A percentile compares a stretch with the other conserved stretches of the same genome.
phyloP scores from a whole-genome alignment of 2,113 vertebrate species.

The Aleadryas rufinucha region DNA sequence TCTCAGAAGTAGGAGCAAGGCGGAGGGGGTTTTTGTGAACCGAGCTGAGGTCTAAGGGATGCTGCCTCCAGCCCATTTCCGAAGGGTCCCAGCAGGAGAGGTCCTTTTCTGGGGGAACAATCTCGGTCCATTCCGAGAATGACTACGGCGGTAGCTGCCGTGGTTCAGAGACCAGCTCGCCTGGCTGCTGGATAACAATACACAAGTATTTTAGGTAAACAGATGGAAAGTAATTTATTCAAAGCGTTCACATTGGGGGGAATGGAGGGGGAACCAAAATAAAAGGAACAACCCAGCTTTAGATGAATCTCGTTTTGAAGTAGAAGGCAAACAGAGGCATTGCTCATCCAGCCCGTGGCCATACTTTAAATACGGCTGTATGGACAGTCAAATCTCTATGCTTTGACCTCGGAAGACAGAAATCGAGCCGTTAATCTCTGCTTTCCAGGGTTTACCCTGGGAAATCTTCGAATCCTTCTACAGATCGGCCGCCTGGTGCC shows the following conservation, averaged over 20 bases:
- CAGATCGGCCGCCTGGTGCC: neutral
- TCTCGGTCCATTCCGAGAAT: neutral
- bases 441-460: neutral
- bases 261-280: neutral
- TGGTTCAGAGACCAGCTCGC: neutral
- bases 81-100: neutral
- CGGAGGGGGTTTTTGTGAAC: rapidly evolving
- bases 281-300: neutral
- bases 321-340: neutral
- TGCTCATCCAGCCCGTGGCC: neutral
- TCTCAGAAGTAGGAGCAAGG: neutral
- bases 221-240: neutral
- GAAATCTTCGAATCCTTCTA: neutral
- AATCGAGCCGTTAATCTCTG: neutral
- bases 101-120: neutral
- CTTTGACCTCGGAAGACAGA: neutral
- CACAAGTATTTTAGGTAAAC: neutral
- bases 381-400: neutral
- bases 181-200: no score
- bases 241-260: neutral
- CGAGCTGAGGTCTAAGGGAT: neutral
- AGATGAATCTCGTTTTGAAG: neutral
- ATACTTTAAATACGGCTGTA: neutral
- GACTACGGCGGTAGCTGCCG: rapidly evolving
- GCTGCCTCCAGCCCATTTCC: neutral